Percentiles rank a stretch among this genome's conserved stretches.
phyloP scores from a whole-genome alignment of 1,140 invertebrate genomes.

The Amphibalanus amphitrite region DNA sequence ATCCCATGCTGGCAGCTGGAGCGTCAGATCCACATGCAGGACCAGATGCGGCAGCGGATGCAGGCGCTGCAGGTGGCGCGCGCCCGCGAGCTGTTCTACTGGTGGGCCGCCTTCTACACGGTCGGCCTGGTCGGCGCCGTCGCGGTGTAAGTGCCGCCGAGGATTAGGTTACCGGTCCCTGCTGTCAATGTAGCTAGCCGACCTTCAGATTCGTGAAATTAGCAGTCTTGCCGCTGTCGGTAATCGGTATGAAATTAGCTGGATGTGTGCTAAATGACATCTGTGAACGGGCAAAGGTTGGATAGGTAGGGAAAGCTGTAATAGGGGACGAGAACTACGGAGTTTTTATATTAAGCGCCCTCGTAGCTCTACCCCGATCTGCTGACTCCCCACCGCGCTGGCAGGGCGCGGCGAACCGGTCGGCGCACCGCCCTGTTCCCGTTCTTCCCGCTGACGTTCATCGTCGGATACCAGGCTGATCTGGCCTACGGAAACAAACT shows the following conservation, averaged over 20 bases:
- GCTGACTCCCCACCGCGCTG: too few relatives aligned
- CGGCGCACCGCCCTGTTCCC: constrained; percentile 39
- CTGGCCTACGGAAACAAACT: constrained; percentile 57
- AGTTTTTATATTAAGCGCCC: too few relatives aligned
- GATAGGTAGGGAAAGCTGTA: too few relatives aligned
- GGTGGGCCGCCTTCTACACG: constrained; percentile 49
- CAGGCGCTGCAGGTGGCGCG: constrained; percentile 50
- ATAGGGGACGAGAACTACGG: too few relatives aligned
- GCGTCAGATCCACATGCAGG: constrained; percentile 57
- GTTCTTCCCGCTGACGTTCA: constrained; percentile 46
- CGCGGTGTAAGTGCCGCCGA: constrained; percentile 34
- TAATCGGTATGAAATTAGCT: too few relatives aligned
- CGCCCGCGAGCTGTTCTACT: constrained; percentile 48
- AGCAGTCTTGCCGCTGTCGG: too few relatives aligned
- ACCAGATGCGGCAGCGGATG: constrained; percentile 53
- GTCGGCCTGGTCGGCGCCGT: constrained; percentile 35
- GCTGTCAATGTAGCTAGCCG: too few relatives aligned
- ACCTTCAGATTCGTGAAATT: too few relatives aligned
- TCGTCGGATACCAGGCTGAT: constrained; percentile 52
- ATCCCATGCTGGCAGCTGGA: constrained; percentile 33
- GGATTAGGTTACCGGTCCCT: too few relatives aligned
- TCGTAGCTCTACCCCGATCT: too few relatives aligned
- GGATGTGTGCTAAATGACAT: too few relatives aligned
- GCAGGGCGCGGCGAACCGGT: constrained; percentile 40
- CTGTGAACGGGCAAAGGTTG: too few relatives aligned